phyloP scores from a whole-genome alignment of 2,113 vertebrate species.

The Seriola dumerili region DNA sequence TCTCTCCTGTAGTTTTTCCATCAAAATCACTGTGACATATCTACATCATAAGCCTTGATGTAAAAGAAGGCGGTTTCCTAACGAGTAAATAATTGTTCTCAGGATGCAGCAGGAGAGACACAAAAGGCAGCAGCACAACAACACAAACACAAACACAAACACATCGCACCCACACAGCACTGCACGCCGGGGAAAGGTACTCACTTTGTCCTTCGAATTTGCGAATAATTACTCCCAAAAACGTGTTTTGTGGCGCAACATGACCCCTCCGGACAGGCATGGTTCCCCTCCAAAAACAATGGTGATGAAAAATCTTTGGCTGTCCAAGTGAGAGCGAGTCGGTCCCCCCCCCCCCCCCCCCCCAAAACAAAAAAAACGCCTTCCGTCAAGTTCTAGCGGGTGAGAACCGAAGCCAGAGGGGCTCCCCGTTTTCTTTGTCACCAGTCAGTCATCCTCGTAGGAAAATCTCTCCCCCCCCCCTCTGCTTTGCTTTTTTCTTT shows the following conservation, averaged over 20 bases:
- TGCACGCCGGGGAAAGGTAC: slow-evolving; percentile 74
- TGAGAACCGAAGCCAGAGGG: slow-evolving; percentile 83
- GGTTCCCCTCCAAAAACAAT: slow-evolving; percentile 71
- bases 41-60: background rate
- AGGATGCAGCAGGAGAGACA: slow-evolving; percentile 38
- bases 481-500: background rate
- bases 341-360: slow-evolving; percentile 17
- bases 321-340: slow-evolving; percentile 68
- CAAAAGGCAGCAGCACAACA: slow-evolving; percentile 43
- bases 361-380: slow-evolving; percentile 62
- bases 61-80: slow-evolving; percentile 4
- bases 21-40: background rate
- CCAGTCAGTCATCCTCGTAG: slow-evolving; percentile 86
- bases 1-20: background rate
- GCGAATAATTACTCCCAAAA: slow-evolving; percentile 95
- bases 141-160: background rate
- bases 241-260: slow-evolving; percentile 97
- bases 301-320: slow-evolving; percentile 74
- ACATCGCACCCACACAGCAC: slow-evolving; percentile 28
- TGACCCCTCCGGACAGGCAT: slow-evolving; percentile 98
- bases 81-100: slow-evolving; percentile 5
- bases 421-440: slow-evolving; percentile 88
- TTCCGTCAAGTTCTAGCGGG: slow-evolving; percentile 72
- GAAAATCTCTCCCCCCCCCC: slow-evolving; percentile 46
- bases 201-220: slow-evolving; percentile 99